These are phyloP conservation scores for Eulemur albifrons DNA, from an alignment of 2,797 vertebrate species.

Conservation along the genomic window DNA sequence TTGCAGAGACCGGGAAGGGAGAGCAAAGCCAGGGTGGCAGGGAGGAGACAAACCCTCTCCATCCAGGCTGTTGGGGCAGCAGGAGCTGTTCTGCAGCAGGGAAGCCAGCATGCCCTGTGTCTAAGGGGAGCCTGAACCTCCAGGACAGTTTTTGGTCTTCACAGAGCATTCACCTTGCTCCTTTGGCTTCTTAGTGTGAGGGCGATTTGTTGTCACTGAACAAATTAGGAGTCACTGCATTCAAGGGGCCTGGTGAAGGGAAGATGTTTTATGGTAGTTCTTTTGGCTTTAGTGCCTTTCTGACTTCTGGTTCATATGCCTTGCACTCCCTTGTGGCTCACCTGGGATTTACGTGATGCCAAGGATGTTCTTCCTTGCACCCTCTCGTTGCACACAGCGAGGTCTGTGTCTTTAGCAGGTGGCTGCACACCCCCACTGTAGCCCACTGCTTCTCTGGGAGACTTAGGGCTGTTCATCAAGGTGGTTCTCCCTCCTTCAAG, in stretches of 20 bases:
- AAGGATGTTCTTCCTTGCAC: neutral
- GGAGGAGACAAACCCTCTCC: neutral
- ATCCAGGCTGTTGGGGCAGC: neutral
- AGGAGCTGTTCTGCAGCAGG: neutral
- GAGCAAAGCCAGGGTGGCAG: rapidly evolving
- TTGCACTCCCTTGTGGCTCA: neutral
- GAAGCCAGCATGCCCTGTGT: neutral
- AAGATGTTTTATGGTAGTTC: neutral
- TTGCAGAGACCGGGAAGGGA: neutral
- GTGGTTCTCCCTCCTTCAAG: neutral
- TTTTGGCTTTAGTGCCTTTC: too few relatives aligned
- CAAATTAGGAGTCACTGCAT: neutral
- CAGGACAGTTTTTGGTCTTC: neutral
- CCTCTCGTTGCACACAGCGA: neutral
- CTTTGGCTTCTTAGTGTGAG: neutral
- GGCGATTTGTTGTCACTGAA: neutral
- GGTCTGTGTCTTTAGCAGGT: neutral
- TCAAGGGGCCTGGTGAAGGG: neutral
- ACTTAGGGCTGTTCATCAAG: neutral
- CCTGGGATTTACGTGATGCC: neutral
- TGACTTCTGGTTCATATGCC: neutral
- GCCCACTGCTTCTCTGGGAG: neutral
- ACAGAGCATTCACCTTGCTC: neutral
- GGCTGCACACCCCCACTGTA: too few relatives aligned
- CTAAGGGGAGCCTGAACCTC: neutral